These are phyloP conservation scores for Myocastor coypus DNA, from an alignment of 2,113 vertebrate genomes.

Conservation along the genomic window DNA sequence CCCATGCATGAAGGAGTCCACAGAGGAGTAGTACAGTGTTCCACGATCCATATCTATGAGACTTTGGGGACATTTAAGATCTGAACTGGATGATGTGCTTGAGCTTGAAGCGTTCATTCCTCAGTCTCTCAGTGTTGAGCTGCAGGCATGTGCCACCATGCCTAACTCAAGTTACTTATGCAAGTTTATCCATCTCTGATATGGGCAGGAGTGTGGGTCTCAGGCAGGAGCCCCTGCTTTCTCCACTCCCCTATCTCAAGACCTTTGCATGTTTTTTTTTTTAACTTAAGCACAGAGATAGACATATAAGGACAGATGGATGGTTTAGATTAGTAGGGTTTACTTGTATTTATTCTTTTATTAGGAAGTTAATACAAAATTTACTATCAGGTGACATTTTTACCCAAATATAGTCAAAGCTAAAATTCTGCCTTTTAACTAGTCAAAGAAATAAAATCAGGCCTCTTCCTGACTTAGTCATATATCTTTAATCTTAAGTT, in stretches of 20 bases:
- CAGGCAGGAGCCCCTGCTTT: background rate
- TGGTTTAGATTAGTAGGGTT: background rate
- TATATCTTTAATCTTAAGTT: slow-evolving; percentile 3
- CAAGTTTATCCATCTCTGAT: background rate
- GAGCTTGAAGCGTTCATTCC: background rate
- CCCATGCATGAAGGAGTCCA: background rate
- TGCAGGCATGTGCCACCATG: background rate
- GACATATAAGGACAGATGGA: background rate
- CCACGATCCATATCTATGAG: background rate
- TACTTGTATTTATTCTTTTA: background rate
- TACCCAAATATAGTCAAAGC: background rate
- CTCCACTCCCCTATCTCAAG: background rate
- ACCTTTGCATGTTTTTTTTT: background rate
- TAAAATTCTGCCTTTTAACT: background rate
- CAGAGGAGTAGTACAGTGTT: background rate
- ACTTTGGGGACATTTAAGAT: background rate
- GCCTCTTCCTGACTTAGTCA: background rate
- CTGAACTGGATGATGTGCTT: background rate
- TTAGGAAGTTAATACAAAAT: slow-evolving; percentile 24
- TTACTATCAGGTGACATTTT: background rate
- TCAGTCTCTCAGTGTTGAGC: background rate
- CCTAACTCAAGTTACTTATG: background rate
- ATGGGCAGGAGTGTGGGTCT: background rate
- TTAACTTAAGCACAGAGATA: background rate
- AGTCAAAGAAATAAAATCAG: slow-evolving; percentile 30